A percentile compares a stretch with the other conserved stretches of the same genome.
Evolutionary conservation across 2,888 invertebrate genomes (phyloP).

Genomic region (Helleia helle): DNA sequence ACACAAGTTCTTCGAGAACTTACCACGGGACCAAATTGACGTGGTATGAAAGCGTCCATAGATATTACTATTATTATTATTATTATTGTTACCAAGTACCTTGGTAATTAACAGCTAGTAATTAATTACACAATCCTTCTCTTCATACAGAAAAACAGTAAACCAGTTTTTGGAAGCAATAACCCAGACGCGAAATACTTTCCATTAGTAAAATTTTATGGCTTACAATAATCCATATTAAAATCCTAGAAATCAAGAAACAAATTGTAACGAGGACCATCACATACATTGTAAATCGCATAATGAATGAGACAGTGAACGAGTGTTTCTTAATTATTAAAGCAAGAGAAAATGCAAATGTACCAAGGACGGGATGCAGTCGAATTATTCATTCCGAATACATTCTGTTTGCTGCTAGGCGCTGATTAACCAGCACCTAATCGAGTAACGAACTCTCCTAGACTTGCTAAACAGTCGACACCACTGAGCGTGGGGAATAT

Average conservation of each 20-base stretch:
- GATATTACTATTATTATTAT: too few relatives aligned
- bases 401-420: constrained; percentile 52
- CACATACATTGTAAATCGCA: neutral
- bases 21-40: too few relatives aligned
- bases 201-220: neutral
- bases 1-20: too few relatives aligned
- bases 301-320: neutral
- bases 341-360: constrained; percentile 52
- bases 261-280: constrained; percentile 4
- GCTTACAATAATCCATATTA: neutral
- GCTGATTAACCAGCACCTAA: constrained; percentile 60
- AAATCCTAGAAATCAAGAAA: neutral
- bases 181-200: neutral
- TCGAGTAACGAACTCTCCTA: constrained; percentile 65
- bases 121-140: too few relatives aligned
- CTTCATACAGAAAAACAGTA: too few relatives aligned
- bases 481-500: constrained; percentile 28
- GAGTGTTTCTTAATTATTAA: constrained; percentile 20
- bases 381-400: constrained; percentile 32
- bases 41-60: too few relatives aligned
- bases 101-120: too few relatives aligned
- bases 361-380: constrained; percentile 21
- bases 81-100: too few relatives aligned
- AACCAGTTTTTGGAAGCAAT: too few relatives aligned
- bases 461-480: constrained; percentile 50